Evolutionary conservation across 1,140 invertebrate species (phyloP).

Genomic region (Potamilus streckersoni): DNA sequence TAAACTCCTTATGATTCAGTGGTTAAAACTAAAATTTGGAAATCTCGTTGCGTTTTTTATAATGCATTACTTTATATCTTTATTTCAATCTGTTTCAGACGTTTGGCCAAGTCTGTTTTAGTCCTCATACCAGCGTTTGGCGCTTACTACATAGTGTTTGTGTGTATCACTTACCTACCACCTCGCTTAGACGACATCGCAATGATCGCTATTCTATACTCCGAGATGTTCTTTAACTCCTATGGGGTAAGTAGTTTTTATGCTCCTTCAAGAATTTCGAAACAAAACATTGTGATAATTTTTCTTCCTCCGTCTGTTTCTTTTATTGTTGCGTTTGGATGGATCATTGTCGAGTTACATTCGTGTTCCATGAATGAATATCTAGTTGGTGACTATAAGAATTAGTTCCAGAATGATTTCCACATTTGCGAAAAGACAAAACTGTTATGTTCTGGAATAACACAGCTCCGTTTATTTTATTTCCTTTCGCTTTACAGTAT

Average conservation of each 20-base stretch:
- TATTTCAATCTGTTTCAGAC: slow-evolving; percentile 58
- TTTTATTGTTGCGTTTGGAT: too few species aligned
- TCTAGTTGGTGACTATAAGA: too few species aligned
- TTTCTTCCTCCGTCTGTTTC: too few species aligned
- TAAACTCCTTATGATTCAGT: background rate
- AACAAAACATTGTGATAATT: too few species aligned
- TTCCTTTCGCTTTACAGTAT: too few species aligned
- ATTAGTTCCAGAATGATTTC: too few species aligned
- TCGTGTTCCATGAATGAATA: too few species aligned
- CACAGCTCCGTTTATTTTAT: too few species aligned
- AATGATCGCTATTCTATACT: slow-evolving; percentile 69
- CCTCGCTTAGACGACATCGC: slow-evolving; percentile 75
- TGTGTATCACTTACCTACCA: slow-evolving; percentile 36
- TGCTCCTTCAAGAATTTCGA: background rate
- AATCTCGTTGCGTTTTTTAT: background rate
- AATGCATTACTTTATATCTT: too few species aligned
- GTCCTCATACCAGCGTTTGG: slow-evolving; percentile 84
- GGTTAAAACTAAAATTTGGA: background rate
- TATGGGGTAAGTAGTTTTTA: slow-evolving; percentile 75
- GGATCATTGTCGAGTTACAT: too few species aligned
- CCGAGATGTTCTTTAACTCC: slow-evolving; percentile 80
- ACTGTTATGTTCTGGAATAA: too few species aligned
- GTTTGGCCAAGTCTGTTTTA: slow-evolving; percentile 78
- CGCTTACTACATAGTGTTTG: slow-evolving; percentile 79
- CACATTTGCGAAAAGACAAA: too few species aligned